Base-by-base conservation (phyloP, 2,888 invertebrate species). In the Meganola albula region DNA sequence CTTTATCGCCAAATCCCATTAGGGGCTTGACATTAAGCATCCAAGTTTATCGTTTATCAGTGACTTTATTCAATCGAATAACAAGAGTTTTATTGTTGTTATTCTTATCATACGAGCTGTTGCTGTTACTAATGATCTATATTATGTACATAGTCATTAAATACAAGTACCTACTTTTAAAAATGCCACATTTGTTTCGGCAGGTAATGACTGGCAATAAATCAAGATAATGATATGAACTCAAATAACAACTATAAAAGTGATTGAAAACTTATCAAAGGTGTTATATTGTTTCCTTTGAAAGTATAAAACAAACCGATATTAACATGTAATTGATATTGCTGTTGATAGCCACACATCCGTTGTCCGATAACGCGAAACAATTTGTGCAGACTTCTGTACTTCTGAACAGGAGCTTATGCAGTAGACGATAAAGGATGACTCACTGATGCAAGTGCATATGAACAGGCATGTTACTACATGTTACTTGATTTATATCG, bases 1-100 rank as follows among this genome's bases (percentile, higher is more conserved):
- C 53, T 66, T 83, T 82, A 83, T 83, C 80, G 58, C 56, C 57
- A 53, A 71, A 78, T 70, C 74, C 69, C 72, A 77, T 78, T 78
- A 73, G 65, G 52, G 58, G 50, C 53, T 61, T 50, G 60, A 58
- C 61, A 59, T 58, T 53, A 60, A 60, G 50, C 58, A 52, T 56
- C 57, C 43, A 56, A 60, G 59, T 72, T 74, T 73, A 76, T 76
- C 69, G 49, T 37, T 60, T 67, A 72, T 74, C 71, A 72, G 48
- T 61, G 53, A 55, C 58, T 65, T 67, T 69, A 63, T 60, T 42
- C 42, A 37, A 49, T 48, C 44, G 36, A 49, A 30, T 37, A 54
- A 53, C 52, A 55, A 47, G 50, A 29, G 34, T 58, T 58, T 65
- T 58, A 63, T 62, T 52, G 48, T 47, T 42, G 44, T 54, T 48